A percentile compares a stretch with the other conserved stretches of the same genome.
Conservation (phyloP, 92 coral and sea anemone species). For the Zoanthus gigantus region DNA sequence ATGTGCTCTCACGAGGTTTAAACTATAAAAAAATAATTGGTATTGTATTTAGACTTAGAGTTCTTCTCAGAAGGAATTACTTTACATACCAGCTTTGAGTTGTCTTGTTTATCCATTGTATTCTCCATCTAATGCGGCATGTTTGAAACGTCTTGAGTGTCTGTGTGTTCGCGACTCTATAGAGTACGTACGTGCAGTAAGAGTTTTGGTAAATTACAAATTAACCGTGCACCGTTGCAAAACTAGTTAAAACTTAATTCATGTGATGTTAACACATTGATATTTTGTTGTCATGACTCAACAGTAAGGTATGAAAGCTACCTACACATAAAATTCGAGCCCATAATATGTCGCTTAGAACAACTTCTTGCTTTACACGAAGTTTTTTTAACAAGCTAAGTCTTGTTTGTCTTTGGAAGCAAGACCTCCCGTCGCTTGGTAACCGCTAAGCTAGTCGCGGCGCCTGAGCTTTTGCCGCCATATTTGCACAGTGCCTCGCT, state of each 20-base stretch:
- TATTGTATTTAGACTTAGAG: not conserved
- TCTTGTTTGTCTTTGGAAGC: not conserved
- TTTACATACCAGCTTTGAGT: constrained; percentile 17
- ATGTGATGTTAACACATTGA: not conserved
- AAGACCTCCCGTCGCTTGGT: constrained; percentile 30
- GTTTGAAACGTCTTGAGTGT: not conserved
- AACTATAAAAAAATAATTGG: no score
- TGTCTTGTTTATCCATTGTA: constrained; percentile 11
- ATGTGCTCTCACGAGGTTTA: no score
- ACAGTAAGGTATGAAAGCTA: not conserved
- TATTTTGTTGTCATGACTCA: constrained; percentile 1
- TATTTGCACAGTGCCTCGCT: constrained; percentile 26
- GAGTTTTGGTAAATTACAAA: not conserved
- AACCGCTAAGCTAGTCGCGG: constrained; percentile 7
- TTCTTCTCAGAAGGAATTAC: not conserved
- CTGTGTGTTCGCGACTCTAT: not conserved
- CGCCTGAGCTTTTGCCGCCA: constrained; percentile 11
- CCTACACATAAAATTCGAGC: not conserved
- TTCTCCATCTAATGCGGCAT: constrained; percentile 20
- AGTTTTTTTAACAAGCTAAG: not conserved
- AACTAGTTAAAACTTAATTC: not conserved
- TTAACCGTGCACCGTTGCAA: not conserved
- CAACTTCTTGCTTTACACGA: no score
- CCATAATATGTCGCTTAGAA: not conserved
- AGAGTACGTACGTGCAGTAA: no score